A percentile compares a stretch with the other conserved stretches of the same genome.
Evolutionary conservation across 2,797 vertebrate species (phyloP).

Genomic region (Lerista edwardsae): DNA sequence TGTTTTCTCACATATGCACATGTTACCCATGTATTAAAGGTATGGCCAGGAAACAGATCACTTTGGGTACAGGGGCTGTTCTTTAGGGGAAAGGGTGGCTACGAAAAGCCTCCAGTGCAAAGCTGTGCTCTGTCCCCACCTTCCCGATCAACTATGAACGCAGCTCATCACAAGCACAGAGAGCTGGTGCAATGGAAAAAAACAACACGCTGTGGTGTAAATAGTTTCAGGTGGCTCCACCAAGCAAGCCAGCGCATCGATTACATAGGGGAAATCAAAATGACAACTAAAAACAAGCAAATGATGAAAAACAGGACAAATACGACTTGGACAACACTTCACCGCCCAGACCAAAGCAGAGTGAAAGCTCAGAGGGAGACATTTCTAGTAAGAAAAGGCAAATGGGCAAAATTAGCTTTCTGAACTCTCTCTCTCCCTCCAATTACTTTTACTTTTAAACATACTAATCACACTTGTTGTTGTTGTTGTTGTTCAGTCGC

Average conservation of each 20-base stretch:
- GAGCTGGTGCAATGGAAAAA: not conserved
- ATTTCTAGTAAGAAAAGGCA: not conserved
- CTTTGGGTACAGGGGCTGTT: not conserved
- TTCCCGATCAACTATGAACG: not conserved
- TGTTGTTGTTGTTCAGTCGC: too few relatives aligned
- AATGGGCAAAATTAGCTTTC: not conserved
- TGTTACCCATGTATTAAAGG: too few relatives aligned
- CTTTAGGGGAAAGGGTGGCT: not conserved
- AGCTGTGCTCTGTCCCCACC: not conserved
- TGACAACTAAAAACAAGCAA: not conserved
- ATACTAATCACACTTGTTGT: constrained; percentile 45
- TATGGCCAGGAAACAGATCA: too few relatives aligned
- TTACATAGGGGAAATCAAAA: not conserved
- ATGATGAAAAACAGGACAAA: not conserved
- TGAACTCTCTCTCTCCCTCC: not conserved
- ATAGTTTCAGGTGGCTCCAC: not conserved
- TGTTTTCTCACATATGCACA: not conserved
- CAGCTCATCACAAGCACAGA: not conserved
- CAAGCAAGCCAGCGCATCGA: not conserved
- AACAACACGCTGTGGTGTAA: not conserved
- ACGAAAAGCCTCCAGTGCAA: not conserved
- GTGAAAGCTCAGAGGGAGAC: not conserved
- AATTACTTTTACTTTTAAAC: constrained; percentile 47
- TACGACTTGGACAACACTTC: not conserved
- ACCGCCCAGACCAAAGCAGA: not conserved